These are phyloP conservation scores for Muscicapa striata DNA, from an alignment of 2,797 vertebrate species.

Conservation along the genomic window DNA sequence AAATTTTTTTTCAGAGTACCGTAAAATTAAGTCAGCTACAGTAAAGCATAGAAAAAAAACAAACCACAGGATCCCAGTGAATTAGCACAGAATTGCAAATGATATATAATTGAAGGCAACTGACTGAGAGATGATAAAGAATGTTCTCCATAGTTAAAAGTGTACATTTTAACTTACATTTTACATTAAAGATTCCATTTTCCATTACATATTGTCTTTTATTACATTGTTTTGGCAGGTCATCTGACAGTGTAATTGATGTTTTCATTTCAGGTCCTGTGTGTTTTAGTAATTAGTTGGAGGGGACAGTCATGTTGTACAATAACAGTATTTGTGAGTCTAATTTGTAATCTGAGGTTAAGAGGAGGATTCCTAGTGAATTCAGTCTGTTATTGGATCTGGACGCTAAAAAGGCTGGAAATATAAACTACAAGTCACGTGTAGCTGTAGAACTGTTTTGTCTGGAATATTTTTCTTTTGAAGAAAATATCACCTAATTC, in stretches of 20 bases:
- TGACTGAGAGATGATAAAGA: not conserved
- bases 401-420: not conserved
- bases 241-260: constrained; percentile 12
- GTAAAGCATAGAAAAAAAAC: not conserved
- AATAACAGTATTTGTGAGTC: not conserved
- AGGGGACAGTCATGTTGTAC: not conserved
- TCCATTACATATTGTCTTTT: not conserved
- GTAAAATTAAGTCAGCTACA: not conserved
- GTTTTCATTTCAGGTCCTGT: constrained; percentile 3
- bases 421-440: not conserved
- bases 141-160: not conserved
- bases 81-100: not conserved
- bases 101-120: not conserved
- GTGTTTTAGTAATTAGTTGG: constrained; percentile 22
- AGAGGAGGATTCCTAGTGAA: not conserved
- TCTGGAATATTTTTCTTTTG: not conserved
- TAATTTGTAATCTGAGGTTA: not conserved
- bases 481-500: not conserved
- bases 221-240: not conserved
- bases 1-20: not conserved
- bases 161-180: not conserved
- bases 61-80: not conserved
- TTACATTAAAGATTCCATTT: not conserved
- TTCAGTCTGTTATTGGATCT: not conserved
- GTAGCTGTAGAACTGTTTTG: not conserved